Evolutionary conservation across 2,113 vertebrate genomes (phyloP), one percentile per base, ranked within the genome.

Genomic region (Nycticryphes semicollaris): DNA sequence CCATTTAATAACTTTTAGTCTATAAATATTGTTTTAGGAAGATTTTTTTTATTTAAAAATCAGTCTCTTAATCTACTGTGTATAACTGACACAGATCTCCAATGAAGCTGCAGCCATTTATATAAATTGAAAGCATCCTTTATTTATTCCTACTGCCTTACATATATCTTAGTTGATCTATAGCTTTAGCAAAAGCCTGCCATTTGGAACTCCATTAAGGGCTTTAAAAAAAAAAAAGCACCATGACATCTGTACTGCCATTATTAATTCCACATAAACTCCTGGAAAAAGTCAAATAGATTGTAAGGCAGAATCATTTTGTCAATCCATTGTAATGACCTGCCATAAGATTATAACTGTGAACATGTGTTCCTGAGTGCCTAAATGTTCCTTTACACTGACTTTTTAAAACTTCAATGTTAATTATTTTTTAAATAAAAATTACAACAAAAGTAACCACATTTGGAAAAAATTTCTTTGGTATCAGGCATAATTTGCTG

Each of bases 261-360:
- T 84, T 96, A 90, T 91, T 74, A 96, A 79, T 45, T 95, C 33
- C 80, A 51, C 15, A 69, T 83, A 92, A 93, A 47, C 87, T 93
- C 93, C 84, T 68, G 73, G 63, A 77, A 90, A 85, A 95, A 94
- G 76, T 86, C 82, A 93, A 45, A 60, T 33, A 84, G 53, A 76
- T 76, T 81, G 66, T 51, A 68, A 89, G 19, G 80, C 47, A 95
- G 64, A 51, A 91, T 88, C 6, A 69, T 89, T 66, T 92, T 64
- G 63, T 91, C 54, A 69, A 31, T 66, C 56, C 54, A 37, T 47
- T 89, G 50, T 51, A 92, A 94, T 69, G 86, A 83, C 63, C 76
- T 90, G 81, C 54, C 62, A 57, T 82, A 80, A 84, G 48, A 77
- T 79, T 78, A 63, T 43, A 63, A 73, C 45, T 48, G 45, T 28